These are phyloP conservation scores for Imbricaverruca yamaguchii DNA, from an alignment of 2,888 invertebrate species.

Conservation along the genomic window DNA sequence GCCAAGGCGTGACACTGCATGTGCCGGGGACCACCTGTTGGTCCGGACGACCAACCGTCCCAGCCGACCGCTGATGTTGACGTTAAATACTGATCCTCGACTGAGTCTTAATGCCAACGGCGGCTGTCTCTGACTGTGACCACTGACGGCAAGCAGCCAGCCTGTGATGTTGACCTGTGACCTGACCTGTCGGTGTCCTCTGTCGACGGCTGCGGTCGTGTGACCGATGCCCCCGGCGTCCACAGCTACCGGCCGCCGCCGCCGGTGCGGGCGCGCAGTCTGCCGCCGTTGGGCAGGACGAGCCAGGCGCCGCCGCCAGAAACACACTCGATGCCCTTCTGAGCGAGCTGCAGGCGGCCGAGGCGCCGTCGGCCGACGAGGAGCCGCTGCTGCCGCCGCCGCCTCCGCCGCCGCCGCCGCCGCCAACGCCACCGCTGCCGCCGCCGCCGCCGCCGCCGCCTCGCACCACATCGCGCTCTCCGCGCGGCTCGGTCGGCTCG, in stretches of 20 bases:
- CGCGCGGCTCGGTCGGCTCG: background rate
- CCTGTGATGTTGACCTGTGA: too few relatives aligned
- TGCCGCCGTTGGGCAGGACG: slow-evolving; percentile 48
- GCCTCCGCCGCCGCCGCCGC: background rate
- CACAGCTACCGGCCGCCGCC: slow-evolving; percentile 6
- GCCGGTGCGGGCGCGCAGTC: background rate
- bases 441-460: slow-evolving; percentile 17
- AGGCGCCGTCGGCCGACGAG: slow-evolving; percentile 44
- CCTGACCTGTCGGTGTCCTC: too few relatives aligned
- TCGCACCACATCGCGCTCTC: background rate
- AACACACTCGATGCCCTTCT: slow-evolving; percentile 94
- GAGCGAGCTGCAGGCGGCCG: slow-evolving; percentile 85
- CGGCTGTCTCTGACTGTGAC: too few relatives aligned
- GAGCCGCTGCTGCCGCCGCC: slow-evolving; percentile 43
- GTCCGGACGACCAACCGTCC: too few relatives aligned
- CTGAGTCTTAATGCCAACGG: too few relatives aligned
- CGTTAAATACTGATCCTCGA: too few relatives aligned
- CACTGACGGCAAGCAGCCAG: too few relatives aligned
- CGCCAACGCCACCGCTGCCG: background rate
- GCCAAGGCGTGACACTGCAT: too few relatives aligned
- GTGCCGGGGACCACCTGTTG: too few relatives aligned
- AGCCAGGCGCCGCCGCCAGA: slow-evolving; percentile 39
- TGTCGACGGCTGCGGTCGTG: background rate
- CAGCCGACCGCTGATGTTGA: too few relatives aligned
- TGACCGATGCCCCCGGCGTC: background rate